Conservation (phyloP, 2,113 vertebrate genomes). For the Etheostoma cragini region DNA sequence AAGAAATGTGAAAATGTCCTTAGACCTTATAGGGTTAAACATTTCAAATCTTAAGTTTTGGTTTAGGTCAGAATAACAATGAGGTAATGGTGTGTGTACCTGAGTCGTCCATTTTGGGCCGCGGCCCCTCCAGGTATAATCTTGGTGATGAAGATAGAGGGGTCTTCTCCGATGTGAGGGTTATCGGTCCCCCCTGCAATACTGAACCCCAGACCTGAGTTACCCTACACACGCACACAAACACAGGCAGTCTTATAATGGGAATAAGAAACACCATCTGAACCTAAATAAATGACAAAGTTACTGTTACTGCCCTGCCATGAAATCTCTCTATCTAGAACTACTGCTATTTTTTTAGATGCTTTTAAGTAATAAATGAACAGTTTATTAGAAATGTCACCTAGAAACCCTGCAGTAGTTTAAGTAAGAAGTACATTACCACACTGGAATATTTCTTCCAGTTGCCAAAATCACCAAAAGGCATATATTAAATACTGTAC, state of each 20-base stretch:
- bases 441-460: not conserved
- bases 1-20: not conserved
- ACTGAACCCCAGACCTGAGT: constrained; percentile 98
- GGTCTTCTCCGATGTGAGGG: constrained; percentile 98
- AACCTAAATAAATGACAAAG: not conserved
- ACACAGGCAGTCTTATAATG: constrained; percentile 11
- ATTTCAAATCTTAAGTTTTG: not conserved
- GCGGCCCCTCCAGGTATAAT: constrained; percentile 98
- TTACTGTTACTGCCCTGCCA: not conserved
- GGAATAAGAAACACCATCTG: not conserved
- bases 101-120: constrained; percentile 95
- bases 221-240: constrained; percentile 85
- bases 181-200: constrained; percentile 99
- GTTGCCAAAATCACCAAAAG: constrained; percentile 8
- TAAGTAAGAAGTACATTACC: not conserved
- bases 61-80: not conserved
- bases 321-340: not conserved
- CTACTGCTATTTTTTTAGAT: not conserved
- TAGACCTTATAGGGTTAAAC: no score
- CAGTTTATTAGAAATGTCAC: not conserved
- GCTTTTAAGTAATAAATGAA: not conserved
- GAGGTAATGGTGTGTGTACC: constrained; percentile 77
- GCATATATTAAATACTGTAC: not conserved
- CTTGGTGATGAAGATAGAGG: constrained; percentile 99
- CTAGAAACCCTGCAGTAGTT: not conserved